Base-by-base conservation (phyloP, 2,797 vertebrate species). In the Eleutherodactylus coqui region DNA sequence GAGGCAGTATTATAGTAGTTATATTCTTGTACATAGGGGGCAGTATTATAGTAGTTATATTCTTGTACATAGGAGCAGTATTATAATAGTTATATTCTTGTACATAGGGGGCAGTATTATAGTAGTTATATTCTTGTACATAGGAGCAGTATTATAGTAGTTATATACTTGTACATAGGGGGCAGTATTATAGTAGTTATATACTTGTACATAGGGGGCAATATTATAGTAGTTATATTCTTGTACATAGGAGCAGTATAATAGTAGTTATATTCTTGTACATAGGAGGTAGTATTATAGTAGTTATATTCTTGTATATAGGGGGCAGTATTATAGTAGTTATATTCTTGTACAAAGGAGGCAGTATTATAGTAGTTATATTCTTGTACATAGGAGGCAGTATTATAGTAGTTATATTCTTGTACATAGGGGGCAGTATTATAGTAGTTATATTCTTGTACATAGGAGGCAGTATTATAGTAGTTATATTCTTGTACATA, bases 291-390 rank as follows among this genome's bases (percentile, higher is more conserved):
- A 58, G 53, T 58, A 58, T 58, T 58, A 58, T 58, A 58, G 53
- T 58, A 58, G 53, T n/a, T 58, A 58, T 58, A 58, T 58, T 58
- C 53, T 58, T 58, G 53, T 58, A 58, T 3, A 58, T 58, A 58
- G 53, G 53, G 41, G 6, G 53, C 53, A 58, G 24, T 58, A 58
- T 58, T 58, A 58, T 58, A 58, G 53, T 58, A 58, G 53, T 58
- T 58, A 58, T 58, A 58, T 58, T 58, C 53, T n/a, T 58, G 53
- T 58, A 58, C 24, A 58, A n/a, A 58, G 53, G 53, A n/a, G n/a
- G 53, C 24, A 58, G 53, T 58, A 58, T 58, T 58, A 58, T 58
- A 58, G 53, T 58, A 58, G 53, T 58, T 58, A 58, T 58, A 58
- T n/a, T n/a, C 24, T n/a, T 58, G 53, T 58, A 58, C 53, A 58